phyloP scores from a whole-genome alignment of 2,113 vertebrate genomes.

The Hyperoodon ampullatus region DNA sequence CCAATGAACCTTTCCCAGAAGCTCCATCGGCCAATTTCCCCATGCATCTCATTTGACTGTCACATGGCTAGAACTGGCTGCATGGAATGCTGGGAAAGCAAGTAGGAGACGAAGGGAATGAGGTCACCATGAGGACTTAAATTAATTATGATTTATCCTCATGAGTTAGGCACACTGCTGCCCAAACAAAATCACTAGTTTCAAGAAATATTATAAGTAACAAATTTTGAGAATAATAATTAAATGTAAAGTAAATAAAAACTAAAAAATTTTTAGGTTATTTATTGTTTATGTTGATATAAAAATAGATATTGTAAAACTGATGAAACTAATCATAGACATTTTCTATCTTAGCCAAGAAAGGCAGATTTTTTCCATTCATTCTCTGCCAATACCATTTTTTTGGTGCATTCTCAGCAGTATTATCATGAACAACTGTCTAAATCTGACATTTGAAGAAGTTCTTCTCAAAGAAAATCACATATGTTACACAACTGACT shows the following conservation, averaged over 20 bases:
- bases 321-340: background rate
- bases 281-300: background rate
- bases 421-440: background rate
- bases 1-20: background rate
- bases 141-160: background rate
- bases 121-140: background rate
- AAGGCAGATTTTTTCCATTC: background rate
- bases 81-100: background rate
- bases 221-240: background rate
- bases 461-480: conserved; percentile 21
- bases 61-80: background rate
- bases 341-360: background rate
- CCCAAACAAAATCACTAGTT: background rate
- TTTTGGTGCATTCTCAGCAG: background rate
- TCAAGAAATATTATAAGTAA: background rate
- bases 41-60: background rate
- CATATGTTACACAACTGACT: background rate
- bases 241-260: conserved; percentile 33
- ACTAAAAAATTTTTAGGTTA: background rate
- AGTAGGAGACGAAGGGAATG: background rate
- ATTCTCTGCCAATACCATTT: background rate
- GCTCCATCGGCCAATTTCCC: background rate
- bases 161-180: background rate
- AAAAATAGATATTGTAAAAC: background rate
- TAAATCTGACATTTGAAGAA: conserved; percentile 11